Evolutionary conservation across 1,140 invertebrate genomes (phyloP).

Genomic region (Drosophila leontia): DNA sequence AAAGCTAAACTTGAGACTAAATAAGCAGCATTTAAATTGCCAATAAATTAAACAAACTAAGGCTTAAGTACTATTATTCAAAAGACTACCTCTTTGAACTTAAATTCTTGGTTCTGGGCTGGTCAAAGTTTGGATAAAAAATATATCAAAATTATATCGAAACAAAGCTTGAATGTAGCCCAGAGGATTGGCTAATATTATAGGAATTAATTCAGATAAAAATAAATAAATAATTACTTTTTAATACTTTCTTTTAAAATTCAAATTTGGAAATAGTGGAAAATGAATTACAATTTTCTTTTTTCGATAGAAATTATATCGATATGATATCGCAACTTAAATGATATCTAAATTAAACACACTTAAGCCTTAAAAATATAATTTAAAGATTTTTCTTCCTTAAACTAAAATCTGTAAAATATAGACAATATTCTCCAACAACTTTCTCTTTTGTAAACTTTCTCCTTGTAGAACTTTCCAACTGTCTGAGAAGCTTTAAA

Average conservation of each 20-base stretch:
- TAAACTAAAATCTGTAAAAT: background rate
- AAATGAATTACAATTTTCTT: background rate
- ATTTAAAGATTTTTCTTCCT: background rate
- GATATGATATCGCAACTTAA: background rate
- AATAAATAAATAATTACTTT: too few species aligned
- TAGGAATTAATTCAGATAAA: too few species aligned
- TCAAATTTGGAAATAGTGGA: background rate
- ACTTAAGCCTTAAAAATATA: too few species aligned
- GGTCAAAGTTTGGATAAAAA: background rate
- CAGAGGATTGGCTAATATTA: too few species aligned
- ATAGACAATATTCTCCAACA: background rate
- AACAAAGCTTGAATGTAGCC: too few species aligned
- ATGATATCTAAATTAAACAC: too few species aligned
- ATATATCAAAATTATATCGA: background rate
- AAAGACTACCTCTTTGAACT: too few species aligned
- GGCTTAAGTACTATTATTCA: too few species aligned
- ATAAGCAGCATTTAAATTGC: too few species aligned
- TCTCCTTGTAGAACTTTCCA: conserved; percentile 10
- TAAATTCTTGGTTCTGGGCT: background rate
- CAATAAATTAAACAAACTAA: too few species aligned
- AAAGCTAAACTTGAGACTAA: too few species aligned
- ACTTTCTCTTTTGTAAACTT: conserved; percentile 13
- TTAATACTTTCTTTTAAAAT: too few species aligned
- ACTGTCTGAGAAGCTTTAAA: background rate
- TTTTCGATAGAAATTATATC: background rate